These are phyloP conservation scores for Hippocampus barbouri DNA, from an alignment of 2,113 vertebrate genomes.

Conservation along the genomic window DNA sequence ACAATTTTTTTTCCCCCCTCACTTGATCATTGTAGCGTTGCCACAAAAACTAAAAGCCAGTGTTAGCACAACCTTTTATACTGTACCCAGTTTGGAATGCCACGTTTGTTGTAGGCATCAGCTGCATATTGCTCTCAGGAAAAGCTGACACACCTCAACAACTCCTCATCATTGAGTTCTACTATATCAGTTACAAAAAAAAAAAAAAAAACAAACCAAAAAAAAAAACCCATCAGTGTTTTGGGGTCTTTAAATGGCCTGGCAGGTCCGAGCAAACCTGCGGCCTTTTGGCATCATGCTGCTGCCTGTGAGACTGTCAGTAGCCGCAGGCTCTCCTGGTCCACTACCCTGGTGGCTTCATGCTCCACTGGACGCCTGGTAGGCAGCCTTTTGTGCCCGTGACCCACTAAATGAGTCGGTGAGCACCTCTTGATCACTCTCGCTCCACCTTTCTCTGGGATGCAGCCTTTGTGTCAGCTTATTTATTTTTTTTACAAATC, in stretches of 20 bases:
- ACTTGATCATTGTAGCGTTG: background rate
- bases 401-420: constrained; percentile 73
- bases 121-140: too few relatives aligned
- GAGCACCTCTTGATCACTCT: constrained; percentile 48
- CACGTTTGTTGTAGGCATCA: too few relatives aligned
- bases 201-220: constrained; percentile 11
- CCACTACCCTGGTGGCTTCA: constrained; percentile 67
- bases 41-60: too few relatives aligned
- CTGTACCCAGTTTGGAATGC: too few relatives aligned
- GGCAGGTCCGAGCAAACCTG: constrained; percentile 57
- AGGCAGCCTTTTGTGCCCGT: constrained; percentile 73
- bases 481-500: background rate
- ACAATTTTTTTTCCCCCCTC: background rate
- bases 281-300: constrained; percentile 48
- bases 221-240: constrained; percentile 32
- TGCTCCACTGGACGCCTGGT: constrained; percentile 73
- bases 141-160: too few relatives aligned
- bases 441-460: constrained; percentile 24
- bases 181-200: background rate
- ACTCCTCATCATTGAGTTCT: too few relatives aligned
- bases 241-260: constrained; percentile 47
- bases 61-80: too few relatives aligned
- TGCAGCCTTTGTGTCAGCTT: constrained; percentile 12
- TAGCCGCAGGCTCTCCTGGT: constrained; percentile 65
- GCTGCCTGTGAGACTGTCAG: constrained; percentile 47